phyloP scores from a whole-genome alignment of 2,113 vertebrate genomes.

The Forbesichthys papilliferus region DNA sequence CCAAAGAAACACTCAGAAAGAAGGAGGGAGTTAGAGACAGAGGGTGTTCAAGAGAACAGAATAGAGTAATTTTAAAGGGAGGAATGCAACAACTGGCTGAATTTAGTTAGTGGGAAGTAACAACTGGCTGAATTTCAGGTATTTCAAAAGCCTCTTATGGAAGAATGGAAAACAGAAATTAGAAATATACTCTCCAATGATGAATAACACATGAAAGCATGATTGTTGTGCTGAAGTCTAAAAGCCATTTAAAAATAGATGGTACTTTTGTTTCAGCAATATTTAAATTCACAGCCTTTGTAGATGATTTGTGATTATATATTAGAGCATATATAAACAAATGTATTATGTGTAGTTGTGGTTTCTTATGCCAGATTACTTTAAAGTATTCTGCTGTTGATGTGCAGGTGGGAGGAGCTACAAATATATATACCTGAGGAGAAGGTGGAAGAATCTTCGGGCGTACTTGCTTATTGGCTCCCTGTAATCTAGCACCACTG shows the following conservation, averaged over 20 bases:
- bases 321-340: no score
- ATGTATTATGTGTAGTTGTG: no score
- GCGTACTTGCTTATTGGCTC: conserved; percentile 90
- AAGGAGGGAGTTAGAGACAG: not conserved
- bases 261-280: no score
- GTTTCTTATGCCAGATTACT: no score
- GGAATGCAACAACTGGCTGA: conserved; percentile 68
- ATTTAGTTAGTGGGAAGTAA: conserved; percentile 65
- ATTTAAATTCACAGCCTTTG: no score
- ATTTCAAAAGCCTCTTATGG: conserved; percentile 70
- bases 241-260: no score
- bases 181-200: conserved; percentile 61
- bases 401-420: conserved; percentile 11
- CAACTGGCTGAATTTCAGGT: conserved; percentile 72
- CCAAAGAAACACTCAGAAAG: conserved; percentile 54
- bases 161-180: conserved; percentile 64
- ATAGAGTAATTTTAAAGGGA: conserved; percentile 54
- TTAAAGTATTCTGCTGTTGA: not conserved
- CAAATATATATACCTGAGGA: conserved; percentile 86
- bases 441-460: conserved; percentile 96
- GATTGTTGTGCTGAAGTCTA: no score
- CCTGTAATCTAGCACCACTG: conserved; percentile 85
- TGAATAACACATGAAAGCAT: conserved; percentile 38
- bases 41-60: conserved; percentile 1
- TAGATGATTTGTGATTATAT: no score